Percentiles rank a stretch among this genome's conserved stretches.
Evolutionary conservation across 2,113 vertebrate species (phyloP).

Genomic region (Hemichromis elongatus): DNA sequence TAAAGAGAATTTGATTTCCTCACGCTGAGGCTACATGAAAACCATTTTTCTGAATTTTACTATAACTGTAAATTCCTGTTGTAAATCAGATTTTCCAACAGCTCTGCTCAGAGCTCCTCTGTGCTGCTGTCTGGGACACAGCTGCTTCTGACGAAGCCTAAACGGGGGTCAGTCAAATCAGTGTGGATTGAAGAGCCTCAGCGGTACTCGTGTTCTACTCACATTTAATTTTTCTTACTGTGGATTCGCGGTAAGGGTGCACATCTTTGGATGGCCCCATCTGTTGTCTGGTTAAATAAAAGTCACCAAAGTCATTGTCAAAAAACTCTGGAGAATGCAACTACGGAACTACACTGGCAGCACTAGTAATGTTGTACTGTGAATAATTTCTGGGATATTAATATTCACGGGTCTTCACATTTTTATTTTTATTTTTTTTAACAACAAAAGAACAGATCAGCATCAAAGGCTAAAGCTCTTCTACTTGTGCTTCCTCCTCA

Average conservation of each 20-base stretch:
- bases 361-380: not conserved
- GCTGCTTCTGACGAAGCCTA: not conserved
- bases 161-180: not conserved
- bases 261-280: not conserved
- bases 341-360: not conserved
- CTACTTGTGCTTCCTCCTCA: not conserved
- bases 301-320: not conserved
- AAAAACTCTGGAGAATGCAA: not conserved
- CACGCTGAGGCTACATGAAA: not conserved
- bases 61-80: not conserved
- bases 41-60: not conserved
- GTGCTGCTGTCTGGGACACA: not conserved
- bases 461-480: conserved; percentile 32
- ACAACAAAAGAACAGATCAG: conserved; percentile 6
- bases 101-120: not conserved
- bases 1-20: not conserved
- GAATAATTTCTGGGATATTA: not conserved
- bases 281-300: not conserved
- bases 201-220: not conserved
- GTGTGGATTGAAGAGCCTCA: not conserved
- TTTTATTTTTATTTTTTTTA: conserved; percentile 5
- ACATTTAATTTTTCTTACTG: not conserved
- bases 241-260: not conserved
- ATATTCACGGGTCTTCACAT: not conserved
- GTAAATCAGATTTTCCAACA: not conserved